phyloP scores from a whole-genome alignment of 2,888 invertebrate genomes.

The Andrena praecox region DNA sequence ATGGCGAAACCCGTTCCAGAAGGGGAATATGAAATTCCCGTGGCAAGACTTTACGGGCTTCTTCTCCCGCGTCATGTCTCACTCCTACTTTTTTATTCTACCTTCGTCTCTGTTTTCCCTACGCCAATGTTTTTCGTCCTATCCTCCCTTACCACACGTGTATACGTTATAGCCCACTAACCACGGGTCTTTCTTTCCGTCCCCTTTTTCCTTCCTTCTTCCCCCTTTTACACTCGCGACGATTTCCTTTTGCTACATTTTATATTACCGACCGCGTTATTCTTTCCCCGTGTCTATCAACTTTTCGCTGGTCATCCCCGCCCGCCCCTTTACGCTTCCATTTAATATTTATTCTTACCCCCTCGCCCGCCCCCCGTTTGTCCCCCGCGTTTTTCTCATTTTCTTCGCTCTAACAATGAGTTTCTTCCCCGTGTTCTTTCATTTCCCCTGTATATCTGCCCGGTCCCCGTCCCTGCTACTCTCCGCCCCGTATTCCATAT shows the following conservation, averaged over 20 bases:
- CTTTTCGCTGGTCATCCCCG: slow-evolving; percentile 21
- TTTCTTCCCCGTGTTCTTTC: slow-evolving; percentile 40
- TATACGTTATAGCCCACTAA: slow-evolving; percentile 22
- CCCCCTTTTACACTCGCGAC: not conserved
- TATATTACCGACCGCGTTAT: slow-evolving; percentile 8
- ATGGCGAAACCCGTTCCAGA: slow-evolving; percentile 44
- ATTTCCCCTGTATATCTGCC: slow-evolving; percentile 7
- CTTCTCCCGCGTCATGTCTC: slow-evolving; percentile 30
- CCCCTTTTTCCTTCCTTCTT: not conserved
- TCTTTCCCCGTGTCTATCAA: slow-evolving; percentile 18
- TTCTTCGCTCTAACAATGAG: slow-evolving; percentile 39
- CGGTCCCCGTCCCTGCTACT: not conserved
- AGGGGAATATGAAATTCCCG: slow-evolving; percentile 68
- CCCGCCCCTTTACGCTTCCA: slow-evolving; percentile 19
- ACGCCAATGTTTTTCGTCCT: not conserved
- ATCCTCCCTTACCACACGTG: not conserved
- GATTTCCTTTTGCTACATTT: not conserved
- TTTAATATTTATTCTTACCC: slow-evolving; percentile 45
- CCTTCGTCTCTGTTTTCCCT: not conserved
- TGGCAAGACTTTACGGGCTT: slow-evolving; percentile 63
- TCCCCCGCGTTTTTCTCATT: slow-evolving; percentile 29
- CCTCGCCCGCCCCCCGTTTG: not conserved
- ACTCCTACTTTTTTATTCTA: slow-evolving; percentile 22
- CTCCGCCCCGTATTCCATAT: slow-evolving; percentile 7
- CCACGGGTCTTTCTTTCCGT: slow-evolving; percentile 2